Percentiles rank a stretch among this genome's conserved stretches.
Evolutionary conservation across 2,888 invertebrate genomes (phyloP).

Genomic region (Anticlea derivata): DNA sequence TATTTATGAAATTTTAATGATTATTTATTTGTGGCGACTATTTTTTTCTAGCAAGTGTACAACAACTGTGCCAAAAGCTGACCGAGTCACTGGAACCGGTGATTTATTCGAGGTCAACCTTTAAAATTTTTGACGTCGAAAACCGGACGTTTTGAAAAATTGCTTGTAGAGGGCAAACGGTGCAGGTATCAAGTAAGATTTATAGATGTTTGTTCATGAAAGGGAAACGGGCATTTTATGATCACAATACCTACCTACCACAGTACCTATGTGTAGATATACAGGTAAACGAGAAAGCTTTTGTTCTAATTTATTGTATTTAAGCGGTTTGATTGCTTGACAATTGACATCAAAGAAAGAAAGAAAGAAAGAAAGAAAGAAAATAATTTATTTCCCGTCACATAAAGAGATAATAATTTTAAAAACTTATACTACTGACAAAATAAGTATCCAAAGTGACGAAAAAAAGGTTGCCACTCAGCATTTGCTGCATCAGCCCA

Average conservation of each 20-base stretch:
- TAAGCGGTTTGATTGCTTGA: no score
- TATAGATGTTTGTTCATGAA: conserved; percentile 26
- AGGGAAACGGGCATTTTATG: conserved; percentile 10
- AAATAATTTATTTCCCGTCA: no score
- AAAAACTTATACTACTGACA: no score
- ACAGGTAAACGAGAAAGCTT: not conserved
- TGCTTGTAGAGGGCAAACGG: conserved; percentile 27
- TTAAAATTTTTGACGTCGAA: conserved; percentile 41
- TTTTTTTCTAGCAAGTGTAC: conserved; percentile 8
- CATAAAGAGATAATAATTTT: no score
- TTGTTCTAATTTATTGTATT: not conserved
- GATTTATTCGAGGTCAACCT: conserved; percentile 42
- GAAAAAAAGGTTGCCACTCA: no score
- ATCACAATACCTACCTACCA: not conserved
- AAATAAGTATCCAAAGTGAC: no score
- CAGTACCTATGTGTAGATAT: not conserved
- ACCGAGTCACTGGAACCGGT: conserved; percentile 20
- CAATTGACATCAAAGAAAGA: no score
- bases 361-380: no score
- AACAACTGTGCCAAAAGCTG: conserved; percentile 40
- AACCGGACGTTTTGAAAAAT: conserved; percentile 42
- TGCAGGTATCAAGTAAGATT: conserved; percentile 28
- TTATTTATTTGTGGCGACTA: no score
- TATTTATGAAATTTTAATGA: no score
- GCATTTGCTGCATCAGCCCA: no score